Percentiles rank a stretch among this genome's conserved stretches.
Evolutionary conservation across 1,140 invertebrate genomes (phyloP).

Genomic region (Antheraea pernyi): DNA sequence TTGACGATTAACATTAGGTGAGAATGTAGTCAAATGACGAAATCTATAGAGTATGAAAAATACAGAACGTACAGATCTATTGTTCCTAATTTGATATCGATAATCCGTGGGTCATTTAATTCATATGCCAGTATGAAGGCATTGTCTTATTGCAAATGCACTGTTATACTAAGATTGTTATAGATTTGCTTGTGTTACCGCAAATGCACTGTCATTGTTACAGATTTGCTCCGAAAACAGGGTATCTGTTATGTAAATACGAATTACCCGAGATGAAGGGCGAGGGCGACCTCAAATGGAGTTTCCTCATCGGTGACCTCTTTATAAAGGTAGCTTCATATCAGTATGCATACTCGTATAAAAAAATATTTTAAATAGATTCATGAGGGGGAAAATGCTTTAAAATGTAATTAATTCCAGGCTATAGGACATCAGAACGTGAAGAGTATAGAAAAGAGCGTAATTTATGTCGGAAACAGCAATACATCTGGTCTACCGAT

Average conservation of each 20-base stretch:
- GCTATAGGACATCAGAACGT: conserved; percentile 62
- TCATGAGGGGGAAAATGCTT: not conserved
- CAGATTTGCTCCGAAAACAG: conserved; percentile 71
- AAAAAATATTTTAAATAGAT: too few relatives aligned
- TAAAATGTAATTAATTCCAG: conserved; percentile 25
- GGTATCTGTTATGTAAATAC: conserved; percentile 66
- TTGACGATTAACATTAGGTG: too few relatives aligned
- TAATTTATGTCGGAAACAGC: conserved; percentile 66
- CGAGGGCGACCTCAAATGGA: conserved; percentile 72
- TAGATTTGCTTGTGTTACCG: too few relatives aligned
- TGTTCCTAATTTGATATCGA: too few relatives aligned
- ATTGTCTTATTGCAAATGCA: too few relatives aligned
- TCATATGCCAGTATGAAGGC: too few relatives aligned
- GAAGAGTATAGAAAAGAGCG: conserved; percentile 49
- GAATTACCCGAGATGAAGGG: conserved; percentile 68
- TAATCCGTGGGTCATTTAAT: too few relatives aligned
- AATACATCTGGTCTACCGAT: conserved; percentile 37
- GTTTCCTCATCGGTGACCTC: conserved; percentile 63
- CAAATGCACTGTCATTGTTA: conserved; percentile 19
- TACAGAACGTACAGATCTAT: too few relatives aligned
- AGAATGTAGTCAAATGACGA: too few relatives aligned
- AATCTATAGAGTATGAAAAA: too few relatives aligned
- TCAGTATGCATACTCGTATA: too few relatives aligned
- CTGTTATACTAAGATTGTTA: too few relatives aligned
- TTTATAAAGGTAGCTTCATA: conserved; percentile 56